phyloP scores from a whole-genome alignment of 2,113 vertebrate genomes.

The Porphyrio hochstetteri region DNA sequence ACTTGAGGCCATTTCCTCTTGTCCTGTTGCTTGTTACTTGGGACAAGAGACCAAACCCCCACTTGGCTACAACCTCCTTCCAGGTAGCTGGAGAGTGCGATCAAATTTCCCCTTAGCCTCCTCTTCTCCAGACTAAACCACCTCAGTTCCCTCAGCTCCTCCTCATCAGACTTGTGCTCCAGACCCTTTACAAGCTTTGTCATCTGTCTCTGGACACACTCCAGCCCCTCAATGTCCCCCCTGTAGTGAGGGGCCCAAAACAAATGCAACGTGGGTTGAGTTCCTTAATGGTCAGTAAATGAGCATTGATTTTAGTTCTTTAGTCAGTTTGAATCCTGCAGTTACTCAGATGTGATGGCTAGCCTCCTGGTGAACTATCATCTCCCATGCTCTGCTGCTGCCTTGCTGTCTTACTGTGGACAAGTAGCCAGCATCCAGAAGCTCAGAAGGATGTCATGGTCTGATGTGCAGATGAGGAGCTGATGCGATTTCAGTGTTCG shows the following conservation, averaged over 20 bases:
- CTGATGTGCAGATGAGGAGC: neutral
- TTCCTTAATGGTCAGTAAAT: neutral
- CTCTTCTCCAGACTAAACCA: no score
- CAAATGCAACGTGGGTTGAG: neutral
- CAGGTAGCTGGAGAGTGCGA: no score
- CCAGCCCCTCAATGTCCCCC: no score
- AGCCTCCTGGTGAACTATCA: neutral
- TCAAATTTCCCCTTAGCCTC: no score
- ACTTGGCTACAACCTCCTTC: no score
- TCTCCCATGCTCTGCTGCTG: neutral
- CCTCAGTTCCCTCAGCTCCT: no score
- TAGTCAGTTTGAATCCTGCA: neutral
- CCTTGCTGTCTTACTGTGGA: neutral
- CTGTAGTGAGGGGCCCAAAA: neutral
- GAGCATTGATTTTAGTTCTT: neutral
- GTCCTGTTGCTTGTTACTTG: no score
- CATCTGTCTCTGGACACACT: no score
- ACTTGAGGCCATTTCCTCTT: no score
- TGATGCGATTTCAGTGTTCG: fast-evolving
- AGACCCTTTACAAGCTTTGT: no score
- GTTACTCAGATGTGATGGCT: neutral
- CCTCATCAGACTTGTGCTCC: no score
- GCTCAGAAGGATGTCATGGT: neutral
- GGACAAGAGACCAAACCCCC: no score
- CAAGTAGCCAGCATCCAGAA: neutral